A percentile compares a stretch with the other conserved stretches of the same genome.
These are phyloP conservation scores for Shargacucullia verbasci DNA, from an alignment of 2,888 invertebrate genomes.

Conservation along the genomic window DNA sequence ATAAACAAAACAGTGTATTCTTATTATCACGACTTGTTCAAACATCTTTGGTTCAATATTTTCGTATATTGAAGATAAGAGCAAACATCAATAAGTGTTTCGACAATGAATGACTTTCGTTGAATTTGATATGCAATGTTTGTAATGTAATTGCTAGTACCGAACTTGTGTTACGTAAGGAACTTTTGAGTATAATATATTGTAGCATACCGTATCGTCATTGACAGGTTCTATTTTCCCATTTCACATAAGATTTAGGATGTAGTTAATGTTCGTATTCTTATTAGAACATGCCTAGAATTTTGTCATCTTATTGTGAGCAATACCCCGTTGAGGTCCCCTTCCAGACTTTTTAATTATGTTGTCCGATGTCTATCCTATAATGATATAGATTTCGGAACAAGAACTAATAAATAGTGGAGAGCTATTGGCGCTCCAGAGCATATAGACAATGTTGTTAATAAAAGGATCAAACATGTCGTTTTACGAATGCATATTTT, in stretches of 20 bases:
- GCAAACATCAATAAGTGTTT: constrained; percentile 19
- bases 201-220: not conserved
- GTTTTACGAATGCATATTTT: constrained; percentile 9
- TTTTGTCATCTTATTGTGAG: not conserved
- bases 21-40: constrained; percentile 60
- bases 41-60: constrained; percentile 71
- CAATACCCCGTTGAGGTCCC: no score
- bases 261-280: not conserved
- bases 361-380: no score
- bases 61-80: constrained; percentile 47
- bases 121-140: constrained; percentile 5
- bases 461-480: constrained; percentile 19
- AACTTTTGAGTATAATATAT: no score
- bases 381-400: constrained; percentile 2
- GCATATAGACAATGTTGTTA: constrained; percentile 9
- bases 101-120: constrained; percentile 33
- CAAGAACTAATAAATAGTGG: not conserved
- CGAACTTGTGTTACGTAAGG: not conserved
- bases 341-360: no score
- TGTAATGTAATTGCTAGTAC: not conserved
- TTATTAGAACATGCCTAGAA: not conserved
- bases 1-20: constrained; percentile 54
- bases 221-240: not conserved
- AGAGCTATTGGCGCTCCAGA: not conserved
- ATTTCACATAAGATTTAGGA: not conserved